phyloP scores from a whole-genome alignment of 2,113 vertebrate species.

The Triplophysa tibetana region DNA sequence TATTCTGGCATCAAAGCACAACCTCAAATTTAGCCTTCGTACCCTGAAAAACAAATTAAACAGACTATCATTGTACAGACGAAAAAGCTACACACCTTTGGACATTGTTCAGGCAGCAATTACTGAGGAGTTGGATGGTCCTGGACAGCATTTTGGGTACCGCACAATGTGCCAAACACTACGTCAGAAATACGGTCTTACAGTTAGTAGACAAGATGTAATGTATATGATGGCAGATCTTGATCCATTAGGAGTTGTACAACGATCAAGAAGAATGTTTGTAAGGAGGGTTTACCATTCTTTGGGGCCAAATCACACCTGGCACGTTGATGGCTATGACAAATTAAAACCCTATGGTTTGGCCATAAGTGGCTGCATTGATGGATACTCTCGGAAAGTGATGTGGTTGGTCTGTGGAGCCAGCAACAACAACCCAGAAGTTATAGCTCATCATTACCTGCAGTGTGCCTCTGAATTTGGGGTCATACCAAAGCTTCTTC shows the following conservation, averaged over 20 bases:
- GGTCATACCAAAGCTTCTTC: constrained; percentile 40
- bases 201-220: not conserved
- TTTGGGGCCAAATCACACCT: not conserved
- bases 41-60: not conserved
- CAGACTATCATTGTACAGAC: not conserved
- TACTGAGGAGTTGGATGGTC: not conserved
- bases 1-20: not conserved
- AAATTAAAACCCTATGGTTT: constrained; percentile 10
- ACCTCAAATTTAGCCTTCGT: not conserved
- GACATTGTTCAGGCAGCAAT: not conserved
- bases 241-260: not conserved
- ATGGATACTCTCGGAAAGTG: not conserved
- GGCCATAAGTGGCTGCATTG: constrained; percentile 8
- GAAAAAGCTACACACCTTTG: not conserved
- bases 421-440: not conserved
- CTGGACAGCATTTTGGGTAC: constrained; percentile 2
- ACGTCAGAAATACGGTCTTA: not conserved
- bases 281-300: not conserved
- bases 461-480: constrained; percentile 32
- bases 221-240: not conserved
- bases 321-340: not conserved
- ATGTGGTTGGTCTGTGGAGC: not conserved
- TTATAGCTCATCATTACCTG: constrained; percentile 8
- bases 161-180: constrained; percentile 3
- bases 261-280: not conserved